Evolutionary conservation across 2,113 vertebrate genomes (phyloP).

Genomic region (Dascyllus trimaculatus): DNA sequence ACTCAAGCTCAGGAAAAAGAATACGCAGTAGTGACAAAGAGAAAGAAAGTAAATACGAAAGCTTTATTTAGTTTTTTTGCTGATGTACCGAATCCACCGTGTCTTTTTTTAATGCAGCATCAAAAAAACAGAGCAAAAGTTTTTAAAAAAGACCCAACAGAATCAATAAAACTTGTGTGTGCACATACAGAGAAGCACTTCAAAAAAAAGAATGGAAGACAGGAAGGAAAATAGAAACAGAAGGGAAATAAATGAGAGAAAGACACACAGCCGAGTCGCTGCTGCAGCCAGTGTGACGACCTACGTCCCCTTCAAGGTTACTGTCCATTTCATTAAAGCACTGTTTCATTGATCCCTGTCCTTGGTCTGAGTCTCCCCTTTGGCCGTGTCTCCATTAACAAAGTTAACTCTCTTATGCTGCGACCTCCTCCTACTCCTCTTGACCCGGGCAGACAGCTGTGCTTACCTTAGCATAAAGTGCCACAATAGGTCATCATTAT

Average conservation of each 20-base stretch:
- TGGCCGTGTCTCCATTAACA: slow-evolving; percentile 79
- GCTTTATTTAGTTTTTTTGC: not conserved
- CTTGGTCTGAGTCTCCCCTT: slow-evolving; percentile 68
- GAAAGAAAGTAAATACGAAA: not conserved
- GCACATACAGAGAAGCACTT: too few species aligned
- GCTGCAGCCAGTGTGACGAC: slow-evolving; percentile 36
- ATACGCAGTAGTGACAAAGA: not conserved
- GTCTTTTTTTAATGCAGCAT: not conserved
- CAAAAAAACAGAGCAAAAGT: not conserved
- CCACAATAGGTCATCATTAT: slow-evolving; percentile 85
- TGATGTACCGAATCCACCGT: not conserved
- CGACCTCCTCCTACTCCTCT: slow-evolving; percentile 69
- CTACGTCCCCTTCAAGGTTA: slow-evolving; percentile 79
- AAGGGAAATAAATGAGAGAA: not conserved
- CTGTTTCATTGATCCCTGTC: slow-evolving; percentile 80
- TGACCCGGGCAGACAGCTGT: slow-evolving; percentile 77
- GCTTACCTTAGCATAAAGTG: slow-evolving; percentile 85
- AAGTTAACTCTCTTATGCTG: slow-evolving; percentile 76
- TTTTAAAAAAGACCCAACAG: not conserved
- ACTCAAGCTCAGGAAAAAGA: slow-evolving; percentile 5
- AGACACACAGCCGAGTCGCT: not conserved
- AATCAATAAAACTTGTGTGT: not conserved
- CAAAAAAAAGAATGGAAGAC: not conserved
- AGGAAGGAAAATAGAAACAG: not conserved
- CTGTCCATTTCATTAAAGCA: slow-evolving; percentile 73